phyloP scores from a whole-genome alignment of 2,888 invertebrate species.

The Tridacna crocea region DNA sequence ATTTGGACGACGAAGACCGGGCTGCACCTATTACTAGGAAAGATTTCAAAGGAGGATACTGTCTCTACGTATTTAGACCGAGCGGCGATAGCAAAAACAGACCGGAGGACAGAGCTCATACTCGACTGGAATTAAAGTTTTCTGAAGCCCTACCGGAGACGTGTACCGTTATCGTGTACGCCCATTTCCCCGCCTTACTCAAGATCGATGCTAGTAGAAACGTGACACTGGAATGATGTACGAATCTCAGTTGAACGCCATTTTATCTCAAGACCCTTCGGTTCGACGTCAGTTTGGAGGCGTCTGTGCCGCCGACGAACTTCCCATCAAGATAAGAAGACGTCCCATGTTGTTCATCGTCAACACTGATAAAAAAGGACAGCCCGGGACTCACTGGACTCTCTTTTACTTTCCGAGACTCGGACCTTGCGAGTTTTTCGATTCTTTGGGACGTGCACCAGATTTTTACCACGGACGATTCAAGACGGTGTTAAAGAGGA shows the following conservation, averaged over 20 bases:
- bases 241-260: not conserved
- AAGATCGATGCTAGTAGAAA: too few species aligned
- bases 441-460: constrained; percentile 11
- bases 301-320: constrained; percentile 23
- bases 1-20: not conserved
- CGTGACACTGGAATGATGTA: constrained; percentile 16
- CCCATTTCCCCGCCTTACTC: too few species aligned
- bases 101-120: constrained; percentile 27
- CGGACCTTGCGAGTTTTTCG: constrained; percentile 25
- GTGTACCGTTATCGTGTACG: too few species aligned
- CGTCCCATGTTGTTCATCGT: constrained; percentile 26
- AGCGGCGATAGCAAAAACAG: constrained; percentile 2
- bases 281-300: constrained; percentile 15
- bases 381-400: constrained; percentile 20
- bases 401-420: constrained; percentile 17
- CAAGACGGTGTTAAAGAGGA: constrained; percentile 5
- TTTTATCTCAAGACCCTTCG: not conserved
- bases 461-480: constrained; percentile 21
- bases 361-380: constrained; percentile 12
- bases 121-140: constrained; percentile 34
- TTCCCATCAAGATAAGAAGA: not conserved
- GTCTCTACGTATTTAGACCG: constrained; percentile 26
- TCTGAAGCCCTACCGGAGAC: too few species aligned
- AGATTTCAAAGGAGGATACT: constrained; percentile 31
- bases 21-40: constrained; percentile 8